phyloP scores from a whole-genome alignment of 1,140 invertebrate genomes.

The Drosophila baimaii region DNA sequence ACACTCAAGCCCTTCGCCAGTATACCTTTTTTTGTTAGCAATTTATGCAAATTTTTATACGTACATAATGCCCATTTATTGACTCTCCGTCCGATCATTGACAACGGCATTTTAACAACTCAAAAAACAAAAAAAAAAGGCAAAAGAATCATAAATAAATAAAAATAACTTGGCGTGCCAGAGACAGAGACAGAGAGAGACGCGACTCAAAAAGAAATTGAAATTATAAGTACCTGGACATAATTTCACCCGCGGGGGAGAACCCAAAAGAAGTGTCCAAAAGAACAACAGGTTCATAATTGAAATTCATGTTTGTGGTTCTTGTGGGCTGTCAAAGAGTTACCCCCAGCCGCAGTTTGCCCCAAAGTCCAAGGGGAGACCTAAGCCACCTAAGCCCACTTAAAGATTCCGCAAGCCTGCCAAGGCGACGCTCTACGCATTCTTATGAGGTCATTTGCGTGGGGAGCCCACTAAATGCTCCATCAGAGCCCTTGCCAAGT shows the following conservation, averaged over 20 bases:
- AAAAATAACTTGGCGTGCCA: constrained; percentile 77
- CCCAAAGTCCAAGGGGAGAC: constrained; percentile 49
- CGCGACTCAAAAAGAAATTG: constrained; percentile 39
- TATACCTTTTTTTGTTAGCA: constrained; percentile 43
- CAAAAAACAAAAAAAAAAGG: not conserved
- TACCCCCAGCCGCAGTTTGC: constrained; percentile 24
- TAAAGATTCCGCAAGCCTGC: constrained; percentile 74
- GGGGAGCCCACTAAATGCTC: constrained; percentile 79
- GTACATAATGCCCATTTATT: constrained; percentile 75
- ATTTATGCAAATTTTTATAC: constrained; percentile 72
- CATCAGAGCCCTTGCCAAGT: constrained; percentile 41
- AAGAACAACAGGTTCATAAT: constrained; percentile 79
- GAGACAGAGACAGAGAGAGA: too few relatives aligned
- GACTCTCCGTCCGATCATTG: constrained; percentile 46
- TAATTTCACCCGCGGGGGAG: constrained; percentile 58
- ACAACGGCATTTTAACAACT: constrained; percentile 80
- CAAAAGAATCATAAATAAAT: constrained; percentile 51
- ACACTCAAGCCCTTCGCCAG: constrained; percentile 10
- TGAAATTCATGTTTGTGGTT: constrained; percentile 76
- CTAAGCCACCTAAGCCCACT: constrained; percentile 55
- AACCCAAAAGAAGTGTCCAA: constrained; percentile 66
- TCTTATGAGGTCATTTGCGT: constrained; percentile 83
- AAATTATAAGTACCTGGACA: constrained; percentile 63
- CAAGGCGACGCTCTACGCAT: constrained; percentile 67
- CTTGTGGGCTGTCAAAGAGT: constrained; percentile 45